Evolutionary conservation across 2,113 vertebrate genomes (phyloP).

Genomic region (Ammospiza nelsoni): DNA sequence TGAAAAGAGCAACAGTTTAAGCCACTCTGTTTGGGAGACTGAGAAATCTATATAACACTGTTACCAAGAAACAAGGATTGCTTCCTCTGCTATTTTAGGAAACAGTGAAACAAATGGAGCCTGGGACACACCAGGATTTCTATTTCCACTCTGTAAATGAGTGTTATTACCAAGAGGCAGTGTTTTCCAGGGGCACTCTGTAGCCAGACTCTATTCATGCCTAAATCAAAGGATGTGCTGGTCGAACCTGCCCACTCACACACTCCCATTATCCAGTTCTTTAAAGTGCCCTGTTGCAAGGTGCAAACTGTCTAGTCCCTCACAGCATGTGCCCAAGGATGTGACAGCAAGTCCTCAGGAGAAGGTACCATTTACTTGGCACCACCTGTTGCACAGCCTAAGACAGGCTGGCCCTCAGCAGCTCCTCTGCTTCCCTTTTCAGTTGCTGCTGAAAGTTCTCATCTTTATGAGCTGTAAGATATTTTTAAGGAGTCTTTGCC

Average conservation of each 20-base stretch:
- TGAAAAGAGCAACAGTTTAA: constrained; percentile 25
- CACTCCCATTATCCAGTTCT: neutral
- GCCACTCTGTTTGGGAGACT: neutral
- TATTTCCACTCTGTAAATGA: constrained; percentile 17
- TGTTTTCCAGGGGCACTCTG: neutral
- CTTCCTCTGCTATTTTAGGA: constrained; percentile 53
- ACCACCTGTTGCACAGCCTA: neutral
- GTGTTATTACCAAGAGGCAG: neutral
- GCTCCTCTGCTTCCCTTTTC: neutral
- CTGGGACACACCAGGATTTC: constrained; percentile 8
- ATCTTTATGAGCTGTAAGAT: neutral
- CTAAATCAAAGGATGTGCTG: neutral
- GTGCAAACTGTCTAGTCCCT: neutral
- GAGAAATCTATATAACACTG: neutral
- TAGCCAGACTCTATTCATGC: neutral
- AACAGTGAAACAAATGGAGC: neutral
- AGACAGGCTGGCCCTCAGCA: neutral
- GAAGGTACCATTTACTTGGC: neutral
- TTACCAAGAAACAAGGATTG: constrained; percentile 40
- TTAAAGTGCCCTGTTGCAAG: neutral
- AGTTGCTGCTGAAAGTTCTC: neutral
- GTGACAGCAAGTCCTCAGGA: neutral
- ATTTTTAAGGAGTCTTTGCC: neutral
- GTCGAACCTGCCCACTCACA: neutral
- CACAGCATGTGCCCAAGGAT: neutral